Percentiles rank a stretch among this genome's conserved stretches.
Conservation (phyloP, 2,888 invertebrate genomes). For the Tenthredo livida region DNA sequence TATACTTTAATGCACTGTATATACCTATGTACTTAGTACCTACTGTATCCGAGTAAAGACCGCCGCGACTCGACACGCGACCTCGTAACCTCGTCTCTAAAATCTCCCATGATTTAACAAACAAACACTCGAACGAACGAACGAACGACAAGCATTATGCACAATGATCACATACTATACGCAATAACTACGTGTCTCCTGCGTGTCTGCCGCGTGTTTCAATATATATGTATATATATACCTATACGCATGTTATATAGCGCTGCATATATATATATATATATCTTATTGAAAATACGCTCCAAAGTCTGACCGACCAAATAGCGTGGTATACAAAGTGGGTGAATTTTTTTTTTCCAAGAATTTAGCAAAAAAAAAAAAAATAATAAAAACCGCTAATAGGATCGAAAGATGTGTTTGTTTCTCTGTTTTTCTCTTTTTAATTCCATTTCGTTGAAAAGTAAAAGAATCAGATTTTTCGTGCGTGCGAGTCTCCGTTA, state of each 20-base stretch:
- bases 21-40: too few species aligned
- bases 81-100: slow-evolving; percentile 10
- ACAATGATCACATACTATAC: background rate
- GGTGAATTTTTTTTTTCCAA: background rate
- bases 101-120: background rate
- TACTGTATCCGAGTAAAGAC: too few species aligned
- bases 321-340: background rate
- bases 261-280: background rate
- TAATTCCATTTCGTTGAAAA: background rate
- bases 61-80: background rate
- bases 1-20: background rate
- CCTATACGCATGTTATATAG: background rate
- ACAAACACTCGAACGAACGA: background rate
- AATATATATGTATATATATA: background rate
- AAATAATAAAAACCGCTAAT: too few species aligned
- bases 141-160: background rate
- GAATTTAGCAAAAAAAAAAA: background rate
- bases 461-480: background rate
- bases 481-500: background rate
- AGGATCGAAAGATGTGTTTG: too few species aligned
- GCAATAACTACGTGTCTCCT: slow-evolving; percentile 1
- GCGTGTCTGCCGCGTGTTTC: background rate
- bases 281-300: background rate
- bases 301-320: background rate
- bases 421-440: too few species aligned